Percentiles rank a stretch among this genome's conserved stretches.
phyloP scores from a whole-genome alignment of 1,140 invertebrate genomes.

The Diprion similis region DNA sequence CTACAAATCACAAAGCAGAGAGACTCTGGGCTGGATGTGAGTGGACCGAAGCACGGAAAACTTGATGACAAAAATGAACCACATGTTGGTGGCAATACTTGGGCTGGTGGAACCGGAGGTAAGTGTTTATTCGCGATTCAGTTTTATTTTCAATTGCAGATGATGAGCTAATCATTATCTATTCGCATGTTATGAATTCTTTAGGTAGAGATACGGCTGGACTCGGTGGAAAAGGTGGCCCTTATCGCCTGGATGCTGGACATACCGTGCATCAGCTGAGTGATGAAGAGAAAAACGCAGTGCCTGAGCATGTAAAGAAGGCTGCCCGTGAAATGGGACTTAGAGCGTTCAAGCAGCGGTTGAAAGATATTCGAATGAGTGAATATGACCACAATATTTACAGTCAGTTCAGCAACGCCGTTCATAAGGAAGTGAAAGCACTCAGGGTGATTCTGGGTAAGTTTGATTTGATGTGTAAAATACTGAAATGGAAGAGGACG shows the following conservation, averaged over 20 bases:
- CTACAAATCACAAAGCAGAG: conserved; percentile 78
- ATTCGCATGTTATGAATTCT: conserved; percentile 17
- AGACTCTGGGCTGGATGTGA: conserved; percentile 75
- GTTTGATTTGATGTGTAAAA: not conserved
- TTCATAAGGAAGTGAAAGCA: conserved; percentile 76
- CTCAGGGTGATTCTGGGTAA: conserved; percentile 70
- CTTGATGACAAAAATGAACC: conserved; percentile 86
- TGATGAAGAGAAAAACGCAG: conserved; percentile 87
- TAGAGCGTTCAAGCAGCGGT: conserved; percentile 86
- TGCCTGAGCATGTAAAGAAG: conserved; percentile 87
- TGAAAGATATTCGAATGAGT: conserved; percentile 95
- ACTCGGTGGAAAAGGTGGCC: conserved; percentile 90
- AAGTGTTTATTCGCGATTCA: conserved; percentile 10
- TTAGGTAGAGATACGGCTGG: conserved; percentile 86
- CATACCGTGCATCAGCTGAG: conserved; percentile 88
- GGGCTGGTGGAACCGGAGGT: conserved; percentile 94
- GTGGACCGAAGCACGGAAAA: conserved; percentile 91
- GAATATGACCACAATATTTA: conserved; percentile 92
- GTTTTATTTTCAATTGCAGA: too few species aligned
- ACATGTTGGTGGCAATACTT: conserved; percentile 95
- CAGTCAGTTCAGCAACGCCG: conserved; percentile 79
- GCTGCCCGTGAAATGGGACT: conserved; percentile 93
- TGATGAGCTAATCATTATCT: too few species aligned
- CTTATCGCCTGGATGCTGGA: conserved; percentile 90
- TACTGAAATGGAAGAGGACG: not conserved